phyloP scores from a whole-genome alignment of 2,113 vertebrate genomes.

The Oryzias melastigma region DNA sequence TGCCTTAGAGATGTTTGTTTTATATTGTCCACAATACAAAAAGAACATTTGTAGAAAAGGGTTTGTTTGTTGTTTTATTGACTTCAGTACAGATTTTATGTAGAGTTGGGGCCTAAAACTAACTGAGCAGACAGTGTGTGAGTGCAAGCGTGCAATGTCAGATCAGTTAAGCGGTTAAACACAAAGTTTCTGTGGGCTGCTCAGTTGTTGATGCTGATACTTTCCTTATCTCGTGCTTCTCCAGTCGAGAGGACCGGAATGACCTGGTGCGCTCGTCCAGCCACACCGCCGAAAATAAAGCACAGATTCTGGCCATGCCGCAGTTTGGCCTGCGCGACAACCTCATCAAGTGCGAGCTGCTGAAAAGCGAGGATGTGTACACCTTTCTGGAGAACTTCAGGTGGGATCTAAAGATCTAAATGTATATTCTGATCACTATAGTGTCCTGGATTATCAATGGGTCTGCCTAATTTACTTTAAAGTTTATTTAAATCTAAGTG shows the following conservation, averaged over 20 bases:
- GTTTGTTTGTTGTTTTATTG: not conserved
- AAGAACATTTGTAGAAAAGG: no score
- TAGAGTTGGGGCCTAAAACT: not conserved
- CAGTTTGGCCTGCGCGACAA: slow-evolving; percentile 89
- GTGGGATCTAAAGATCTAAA: slow-evolving; percentile 57
- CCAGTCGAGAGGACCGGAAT: slow-evolving; percentile 75
- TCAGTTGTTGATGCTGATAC: not conserved
- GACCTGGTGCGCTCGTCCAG: slow-evolving; percentile 81
- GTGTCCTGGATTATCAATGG: no score
- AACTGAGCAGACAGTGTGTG: not conserved
- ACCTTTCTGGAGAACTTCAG: slow-evolving; percentile 86
- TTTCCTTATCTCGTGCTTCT: slow-evolving; percentile 24
- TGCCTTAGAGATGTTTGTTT: no score
- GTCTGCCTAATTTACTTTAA: no score
- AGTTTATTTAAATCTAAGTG: not conserved
- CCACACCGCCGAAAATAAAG: slow-evolving; percentile 79
- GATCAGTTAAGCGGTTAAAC: not conserved
- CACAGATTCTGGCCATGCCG: slow-evolving; percentile 82
- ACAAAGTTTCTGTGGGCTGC: slow-evolving; percentile 12
- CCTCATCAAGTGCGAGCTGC: slow-evolving; percentile 85
- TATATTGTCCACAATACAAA: no score
- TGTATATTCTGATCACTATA: not conserved
- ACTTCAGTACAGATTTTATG: not conserved
- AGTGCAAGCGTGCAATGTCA: not conserved
- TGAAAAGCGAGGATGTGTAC: slow-evolving; percentile 87